Base-by-base conservation (phyloP, 2,113 vertebrate genomes). In the Gasterosteus nipponicus region DNA sequence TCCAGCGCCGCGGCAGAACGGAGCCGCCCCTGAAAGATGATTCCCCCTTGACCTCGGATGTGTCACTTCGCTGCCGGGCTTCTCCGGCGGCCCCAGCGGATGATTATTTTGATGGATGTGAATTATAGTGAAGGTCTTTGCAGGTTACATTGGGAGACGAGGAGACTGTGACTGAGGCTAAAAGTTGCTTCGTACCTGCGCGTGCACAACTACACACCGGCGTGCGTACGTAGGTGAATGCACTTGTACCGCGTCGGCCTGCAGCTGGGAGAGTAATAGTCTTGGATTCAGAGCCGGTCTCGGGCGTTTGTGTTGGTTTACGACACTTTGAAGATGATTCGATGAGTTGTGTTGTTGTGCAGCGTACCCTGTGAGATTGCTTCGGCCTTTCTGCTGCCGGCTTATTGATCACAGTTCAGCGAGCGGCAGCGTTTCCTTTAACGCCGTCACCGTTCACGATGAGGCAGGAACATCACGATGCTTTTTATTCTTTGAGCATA, bases 21-120 rank as follows among this genome's bases (percentile, higher is more conserved):
- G 69, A 75, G n/a, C 62, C 41, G 57, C 61, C 69, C 49, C 61
- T 49, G 19, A 72, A 83, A 60, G 68, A 87, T 72, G 60, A 68
- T 51, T 82, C 75, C 72, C 51, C 67, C 35, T 61, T 84, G 89
- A 93, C 88, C 87, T 91, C 76, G 51, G 69, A 85, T 73, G 82
- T 82, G 82, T 73, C 66, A 75, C 65, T 76, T 86, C 38, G 46
- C 65, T 16, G 65, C 39, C 75, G 75, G 77, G 63, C 33, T 16
- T 66, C 66, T 42, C 41, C 1, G 7, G 60, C 73, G 63, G 63
- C 71, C 51, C 53, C 51, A 4, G 71, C 15, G 35, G 68, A 72
- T 73, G 41, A 82, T 85, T 77, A 69, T 70, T 61, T 78, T 82
- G 72, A 85, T 79, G 66, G 82, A 85, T 84, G 81, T 38, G 35